Evolutionary conservation across 2,113 vertebrate species (phyloP), one percentile per base, ranked within the genome.

Genomic region (Sceloporus tristichus): DNA sequence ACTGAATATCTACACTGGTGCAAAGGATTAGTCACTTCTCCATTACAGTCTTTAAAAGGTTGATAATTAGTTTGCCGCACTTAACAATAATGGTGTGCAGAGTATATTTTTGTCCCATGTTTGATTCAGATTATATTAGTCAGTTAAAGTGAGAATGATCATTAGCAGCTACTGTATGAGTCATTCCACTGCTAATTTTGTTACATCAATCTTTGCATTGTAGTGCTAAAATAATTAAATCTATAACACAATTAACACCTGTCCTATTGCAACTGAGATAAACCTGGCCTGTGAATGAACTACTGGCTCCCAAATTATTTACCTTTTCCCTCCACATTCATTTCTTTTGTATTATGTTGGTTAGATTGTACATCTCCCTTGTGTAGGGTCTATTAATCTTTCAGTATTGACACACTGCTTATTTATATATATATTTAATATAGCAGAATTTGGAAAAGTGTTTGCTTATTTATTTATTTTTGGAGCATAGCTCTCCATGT

Each of bases 141-240:
- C 90, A 83, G 34, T 87, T 90, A 87, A 90, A 90, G n/a, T 83
- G 82, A 85, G 91, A 94, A 91, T 40, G 42, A 81, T 91, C 87
- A 92, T 94, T 94, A 92, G 34, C 76, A 89, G 34, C 73, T 62
- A 34, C 34, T 34, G 34, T 34, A 91, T 94, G 93, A 94, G 90
- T 94, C 90, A 91, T 91, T 62, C 42, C 85, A 9, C 82, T 95
- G 91, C 90, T 88, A 92, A 90, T 94, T 93, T 87, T 85, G 66
- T 92, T 93, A 79, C 66, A 85, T 73, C 56, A 53, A 88, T 14
- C 66, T 92, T 94, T 89, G 92, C 87, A 27, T 54, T 90, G 94
- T 82, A 11, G 7, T 87, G 89, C 88, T 81, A 84, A 78, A 92
- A 90, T 86, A 85, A 77, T 91, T 68, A 59, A 89, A 91, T 86